Evolutionary conservation across 1,140 invertebrate genomes (phyloP), one percentile per base, ranked within the genome.

Genomic region (Stratiolaelaps scimitus): DNA sequence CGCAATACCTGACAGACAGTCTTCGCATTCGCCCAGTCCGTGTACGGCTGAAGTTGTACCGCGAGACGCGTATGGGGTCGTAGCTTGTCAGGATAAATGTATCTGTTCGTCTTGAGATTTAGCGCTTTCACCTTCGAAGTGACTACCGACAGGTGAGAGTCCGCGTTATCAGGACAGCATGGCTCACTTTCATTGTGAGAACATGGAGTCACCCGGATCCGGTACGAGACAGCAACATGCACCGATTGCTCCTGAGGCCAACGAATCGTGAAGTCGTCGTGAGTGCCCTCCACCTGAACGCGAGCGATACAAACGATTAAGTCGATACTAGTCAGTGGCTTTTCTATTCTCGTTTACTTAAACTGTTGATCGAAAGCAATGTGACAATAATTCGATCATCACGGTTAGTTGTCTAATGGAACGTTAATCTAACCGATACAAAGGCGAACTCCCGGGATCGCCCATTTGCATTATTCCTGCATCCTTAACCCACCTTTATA

Each of bases 161-260:
- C 4, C 6, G 53, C 13, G 15, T 17, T 17, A 17, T 60, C 7
- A 4, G 46, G 28, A 40, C 48, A 67, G 23, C 53, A 65, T 15
- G 56, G 70, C 70, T 72, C 71, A 75, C 73, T 70, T 47, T 73
- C 72, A 19, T 74, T 72, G 47, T 72, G 70, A 64, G 81, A 78
- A 45, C 65, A 47, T 67, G 69, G 66, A 44, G 73, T 70, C 5
- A 90, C 79, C 71, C 83, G 84, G 26, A 91, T 80, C 74, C 90
- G 85, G 72, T 93, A 95, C 70, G 84, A 87, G 0, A 93, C 82
- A 10, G 80, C 80, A 28, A 86, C 87, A 71, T 87, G 85, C 2
- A 34, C 15, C 26, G 53, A 60, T 23, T 23, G 13, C 10, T 60
- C 53, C 15, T 60, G 17, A 1, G 81, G 74, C 89, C 89, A 92